A percentile compares a stretch with the other conserved stretches of the same genome.
Evolutionary conservation across 37 sponge, comb jelly and placozoan genomes (phyloP).

Genomic region (Diacarnus erythraeanus): DNA sequence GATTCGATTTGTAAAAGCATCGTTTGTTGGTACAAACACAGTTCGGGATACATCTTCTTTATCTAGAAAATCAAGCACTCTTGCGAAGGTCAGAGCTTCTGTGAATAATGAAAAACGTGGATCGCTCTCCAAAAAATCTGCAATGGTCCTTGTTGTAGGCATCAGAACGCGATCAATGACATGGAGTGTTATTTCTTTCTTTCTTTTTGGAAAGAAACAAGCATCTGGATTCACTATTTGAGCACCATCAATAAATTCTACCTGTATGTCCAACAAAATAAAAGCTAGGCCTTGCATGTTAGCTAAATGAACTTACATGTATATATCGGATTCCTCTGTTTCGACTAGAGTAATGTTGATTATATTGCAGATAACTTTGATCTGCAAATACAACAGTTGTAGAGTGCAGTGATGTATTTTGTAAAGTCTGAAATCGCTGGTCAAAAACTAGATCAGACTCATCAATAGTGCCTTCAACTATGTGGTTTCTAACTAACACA

Average conservation of each 20-base stretch:
- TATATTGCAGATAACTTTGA: background rate
- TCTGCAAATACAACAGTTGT: constrained; percentile 5
- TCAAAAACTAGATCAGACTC: background rate
- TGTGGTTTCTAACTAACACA: constrained; percentile 35
- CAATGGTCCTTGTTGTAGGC: constrained; percentile 30
- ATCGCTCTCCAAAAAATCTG: constrained; percentile 12
- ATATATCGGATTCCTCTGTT: background rate
- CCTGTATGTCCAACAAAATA: constrained; percentile 10
- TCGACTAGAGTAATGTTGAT: background rate
- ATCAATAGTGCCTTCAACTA: constrained; percentile 17
- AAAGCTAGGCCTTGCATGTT: background rate
- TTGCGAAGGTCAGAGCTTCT: constrained; percentile 13
- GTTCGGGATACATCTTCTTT: constrained; percentile 24
- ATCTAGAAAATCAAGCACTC: constrained; percentile 28
- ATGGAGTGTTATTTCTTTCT: constrained; percentile 16
- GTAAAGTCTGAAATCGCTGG: constrained; percentile 1
- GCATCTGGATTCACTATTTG: constrained; percentile 27
- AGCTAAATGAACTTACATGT: background rate
- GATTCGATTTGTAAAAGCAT: constrained; percentile 12
- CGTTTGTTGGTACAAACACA: constrained; percentile 43
- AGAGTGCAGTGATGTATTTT: constrained; percentile 7
- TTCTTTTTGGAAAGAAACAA: constrained; percentile 15
- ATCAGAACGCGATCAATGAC: constrained; percentile 48
- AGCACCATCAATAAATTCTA: constrained; percentile 42
- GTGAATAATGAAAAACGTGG: constrained; percentile 24